Base-by-base conservation (phyloP, 2,888 invertebrate species). In the Hermaeophaga mercurialis region DNA sequence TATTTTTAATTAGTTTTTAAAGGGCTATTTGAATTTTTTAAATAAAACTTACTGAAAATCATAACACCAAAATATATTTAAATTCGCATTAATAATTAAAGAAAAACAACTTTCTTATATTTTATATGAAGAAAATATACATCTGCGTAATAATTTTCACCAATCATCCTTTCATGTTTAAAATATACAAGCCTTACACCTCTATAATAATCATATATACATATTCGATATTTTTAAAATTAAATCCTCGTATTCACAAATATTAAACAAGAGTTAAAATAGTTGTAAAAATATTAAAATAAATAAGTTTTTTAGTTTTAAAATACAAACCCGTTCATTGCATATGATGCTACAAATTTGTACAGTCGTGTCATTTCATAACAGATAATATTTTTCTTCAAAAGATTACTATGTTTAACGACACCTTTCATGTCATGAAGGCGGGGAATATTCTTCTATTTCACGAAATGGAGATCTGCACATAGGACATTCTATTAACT, bases 401-500 rank as follows among this genome's bases (percentile, higher is more conserved):
- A 17, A 17, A 14, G n/a, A 34, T 22, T 3, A 14, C n/a, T 8
- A 24, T 7, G 19, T 41, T 57, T 15, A 54, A 28, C 45, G 50
- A 54, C 59, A 54, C 44, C 53, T 59, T 54, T 45, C 57, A 59
- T 76, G 77, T 81, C 80, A 80, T 65, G 64, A 65, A 22, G 56
- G 19, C 67, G 77, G 78, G 71, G 75, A 76, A 63, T 80, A 80
- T 50, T 77, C 75, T 54, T 77, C 70, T 39, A 80, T 76, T 69
- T 81, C 77, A 66, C 80, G 78, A 66, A 90, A 89, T 43, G 80
- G 78, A 54, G 85, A 82, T 66, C 95, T 85, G 78, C 96, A 96
- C 84, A 95, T 86, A 9, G 96, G 96, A 76, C 96, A 96, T 66
- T 87, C 87, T 63, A 85, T 84, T 65, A 96, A 75, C 74, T 90